phyloP scores from a whole-genome alignment of 2,113 vertebrate genomes.

The Hyperopisus bebe region DNA sequence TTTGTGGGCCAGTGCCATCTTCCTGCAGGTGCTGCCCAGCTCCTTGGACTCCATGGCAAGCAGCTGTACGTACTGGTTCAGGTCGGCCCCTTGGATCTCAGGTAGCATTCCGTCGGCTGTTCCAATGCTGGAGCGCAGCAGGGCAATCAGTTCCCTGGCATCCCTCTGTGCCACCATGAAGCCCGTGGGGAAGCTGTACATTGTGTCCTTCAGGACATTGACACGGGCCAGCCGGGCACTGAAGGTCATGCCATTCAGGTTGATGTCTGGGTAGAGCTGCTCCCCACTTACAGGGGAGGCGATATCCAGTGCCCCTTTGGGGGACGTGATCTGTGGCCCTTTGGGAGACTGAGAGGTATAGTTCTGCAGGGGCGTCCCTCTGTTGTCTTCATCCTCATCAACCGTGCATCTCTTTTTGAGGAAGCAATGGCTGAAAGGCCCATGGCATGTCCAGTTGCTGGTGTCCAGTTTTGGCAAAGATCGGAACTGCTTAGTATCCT shows the following conservation, averaged over 20 bases:
- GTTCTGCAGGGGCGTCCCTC: conserved; percentile 55
- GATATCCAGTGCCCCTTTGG: conserved; percentile 31
- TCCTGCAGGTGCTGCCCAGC: conserved; percentile 87
- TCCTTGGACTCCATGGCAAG: conserved; percentile 89
- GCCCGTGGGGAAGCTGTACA: conserved; percentile 77
- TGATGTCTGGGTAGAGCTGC: conserved; percentile 61
- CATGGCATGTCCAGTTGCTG: conserved; percentile 80
- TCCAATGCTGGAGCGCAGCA: conserved; percentile 78
- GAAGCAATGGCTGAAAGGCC: conserved; percentile 93
- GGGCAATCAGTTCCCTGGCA: conserved; percentile 84
- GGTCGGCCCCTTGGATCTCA: conserved; percentile 69
- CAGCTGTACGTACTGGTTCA: conserved; percentile 86
- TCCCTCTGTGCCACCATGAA: conserved; percentile 83
- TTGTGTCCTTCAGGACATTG: conserved; percentile 79
- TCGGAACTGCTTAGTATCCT: conserved; percentile 73
- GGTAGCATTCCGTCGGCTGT: conserved; percentile 61
- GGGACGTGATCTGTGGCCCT: conserved; percentile 39
- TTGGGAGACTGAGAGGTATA: conserved; percentile 37
- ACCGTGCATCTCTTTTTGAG: conserved; percentile 65
- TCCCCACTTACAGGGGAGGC: conserved; percentile 51
- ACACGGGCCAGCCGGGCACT: conserved; percentile 72
- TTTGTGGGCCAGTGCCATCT: conserved; percentile 84
- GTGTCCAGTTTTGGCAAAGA: conserved; percentile 72
- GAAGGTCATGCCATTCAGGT: conserved; percentile 76
- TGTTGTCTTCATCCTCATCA: conserved; percentile 77